phyloP scores from a whole-genome alignment of 2,888 invertebrate species.

The Aromia moschata region DNA sequence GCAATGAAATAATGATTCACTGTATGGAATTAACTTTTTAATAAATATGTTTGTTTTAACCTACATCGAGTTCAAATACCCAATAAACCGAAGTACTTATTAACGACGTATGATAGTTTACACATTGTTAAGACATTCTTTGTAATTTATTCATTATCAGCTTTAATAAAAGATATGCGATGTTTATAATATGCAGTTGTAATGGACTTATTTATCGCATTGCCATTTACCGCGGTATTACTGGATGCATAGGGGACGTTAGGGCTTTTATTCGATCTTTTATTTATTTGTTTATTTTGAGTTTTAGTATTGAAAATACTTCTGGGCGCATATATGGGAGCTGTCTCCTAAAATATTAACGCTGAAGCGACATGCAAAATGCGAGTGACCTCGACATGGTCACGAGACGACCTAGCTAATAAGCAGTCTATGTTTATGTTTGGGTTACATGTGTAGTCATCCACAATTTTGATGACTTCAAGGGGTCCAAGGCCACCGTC shows the following conservation, averaged over 20 bases:
- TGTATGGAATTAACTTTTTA: slow-evolving; percentile 3
- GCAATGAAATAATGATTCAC: slow-evolving; percentile 5
- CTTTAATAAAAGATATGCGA: slow-evolving; percentile 5
- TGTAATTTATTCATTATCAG: background rate
- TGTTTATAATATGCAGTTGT: slow-evolving; percentile 1
- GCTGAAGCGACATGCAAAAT: no score
- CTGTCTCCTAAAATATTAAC: no score
- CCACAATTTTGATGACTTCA: no score
- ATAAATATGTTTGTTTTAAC: slow-evolving; percentile 15
- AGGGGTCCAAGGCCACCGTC: no score
- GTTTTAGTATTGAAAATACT: no score
- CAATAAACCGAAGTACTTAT: background rate
- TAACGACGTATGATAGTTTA: background rate
- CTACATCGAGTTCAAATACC: slow-evolving; percentile 16
- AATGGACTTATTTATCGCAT: slow-evolving; percentile 9
- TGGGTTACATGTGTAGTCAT: no score
- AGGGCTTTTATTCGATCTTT: background rate
- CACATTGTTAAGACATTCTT: background rate
- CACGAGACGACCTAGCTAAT: no score
- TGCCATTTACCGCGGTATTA: background rate
- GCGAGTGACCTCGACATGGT: no score
- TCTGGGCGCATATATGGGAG: no score
- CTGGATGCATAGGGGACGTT: background rate
- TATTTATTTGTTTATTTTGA: no score
- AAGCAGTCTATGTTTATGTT: no score